Conservation (phyloP, 1,140 invertebrate species). For the Euglossa dilemma region DNA sequence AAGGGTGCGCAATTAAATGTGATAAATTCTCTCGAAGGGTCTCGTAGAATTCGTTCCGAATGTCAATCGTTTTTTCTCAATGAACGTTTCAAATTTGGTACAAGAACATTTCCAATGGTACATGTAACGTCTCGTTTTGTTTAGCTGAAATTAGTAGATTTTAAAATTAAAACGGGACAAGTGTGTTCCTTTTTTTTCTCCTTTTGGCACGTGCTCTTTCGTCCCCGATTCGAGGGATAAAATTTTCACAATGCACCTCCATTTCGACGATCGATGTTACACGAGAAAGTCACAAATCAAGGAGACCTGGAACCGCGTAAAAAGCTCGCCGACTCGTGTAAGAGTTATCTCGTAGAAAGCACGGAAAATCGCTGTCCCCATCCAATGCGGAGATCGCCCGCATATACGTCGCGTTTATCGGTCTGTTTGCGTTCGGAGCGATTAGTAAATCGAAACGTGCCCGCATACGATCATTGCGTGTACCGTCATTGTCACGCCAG, state of each 20-base stretch:
- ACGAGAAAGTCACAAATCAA: not conserved
- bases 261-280: not conserved
- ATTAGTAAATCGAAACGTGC: conserved; percentile 32
- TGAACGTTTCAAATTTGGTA: no score
- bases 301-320: not conserved
- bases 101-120: no score
- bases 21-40: not conserved
- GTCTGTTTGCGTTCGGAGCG: not conserved
- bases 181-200: not conserved
- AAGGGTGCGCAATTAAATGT: not conserved
- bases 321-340: not conserved
- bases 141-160: no score
- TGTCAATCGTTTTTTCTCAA: no score
- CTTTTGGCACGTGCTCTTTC: not conserved
- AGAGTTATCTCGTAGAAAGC: conserved; percentile 1
- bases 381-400: not conserved
- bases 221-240: not conserved
- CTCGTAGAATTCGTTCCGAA: not conserved
- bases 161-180: not conserved
- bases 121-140: no score
- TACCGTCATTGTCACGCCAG: not conserved
- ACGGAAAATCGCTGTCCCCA: not conserved
- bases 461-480: conserved; percentile 17
- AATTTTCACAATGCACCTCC: not conserved
- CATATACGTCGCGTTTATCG: conserved; percentile 22